Base-by-base conservation (phyloP, 2,797 vertebrate genomes). In the Neoniphon sammara region DNA sequence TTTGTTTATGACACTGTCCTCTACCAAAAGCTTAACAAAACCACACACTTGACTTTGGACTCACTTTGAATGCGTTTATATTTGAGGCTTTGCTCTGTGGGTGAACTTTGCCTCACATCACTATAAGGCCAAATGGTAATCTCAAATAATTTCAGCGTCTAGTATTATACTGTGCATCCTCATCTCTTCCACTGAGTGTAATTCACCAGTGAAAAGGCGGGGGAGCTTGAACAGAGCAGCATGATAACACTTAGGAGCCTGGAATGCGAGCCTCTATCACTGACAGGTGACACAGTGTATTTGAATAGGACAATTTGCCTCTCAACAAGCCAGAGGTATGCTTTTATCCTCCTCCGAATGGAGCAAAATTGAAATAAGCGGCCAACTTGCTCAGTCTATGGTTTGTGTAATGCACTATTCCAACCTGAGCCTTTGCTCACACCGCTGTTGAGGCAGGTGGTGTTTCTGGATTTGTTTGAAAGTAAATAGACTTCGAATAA, bases 401-500 rank as follows among this genome's bases (percentile, higher is more conserved):
- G 11, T 81, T 79, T 81, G 82, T 80, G 64, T 52, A 66, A 34
- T 2, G 44, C 47, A 36, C 34, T 0, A 60, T 61, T 88, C 65
- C 6, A 71, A 86, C 73, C 74, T 75, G 90, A 92, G 94, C 91
- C 94, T 93, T 92, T 91, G 71, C 91, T 92, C 93, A 83, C 91
- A 87, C 61, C 91, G 92, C 92, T 93, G 92, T 93, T 77, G 76
- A 94, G 93, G 94, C 93, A 95, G 93, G 94, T 94, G 94, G 93
- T 93, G 93, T 95, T 93, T 93, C 91, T 81, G 91, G 95, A 95
- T 94, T 89, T 88, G 94, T 96, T 96, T 96, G 92, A 96, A 91
- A 96, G 94, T 95, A 96, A 96, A 96, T 93, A 94, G 91, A 95
- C 88, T 85, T 89, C 83, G 52, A 94, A 94, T 94, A 94, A 95